phyloP scores from a whole-genome alignment of 2,113 vertebrate species.

The Marmota monax region DNA sequence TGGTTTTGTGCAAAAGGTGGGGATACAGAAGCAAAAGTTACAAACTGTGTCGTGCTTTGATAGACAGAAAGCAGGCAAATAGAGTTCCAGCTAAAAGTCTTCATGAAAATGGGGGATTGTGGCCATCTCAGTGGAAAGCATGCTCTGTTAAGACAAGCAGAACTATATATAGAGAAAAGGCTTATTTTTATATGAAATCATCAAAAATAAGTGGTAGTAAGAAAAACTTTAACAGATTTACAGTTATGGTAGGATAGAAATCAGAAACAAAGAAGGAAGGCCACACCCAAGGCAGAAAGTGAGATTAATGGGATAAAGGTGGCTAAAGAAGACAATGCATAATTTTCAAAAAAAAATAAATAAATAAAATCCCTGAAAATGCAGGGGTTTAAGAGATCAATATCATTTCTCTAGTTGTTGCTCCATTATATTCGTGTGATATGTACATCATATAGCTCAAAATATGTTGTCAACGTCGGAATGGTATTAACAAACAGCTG shows the following conservation, averaged over 20 bases:
- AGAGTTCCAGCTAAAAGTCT: accelerated
- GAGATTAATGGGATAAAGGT: neutral
- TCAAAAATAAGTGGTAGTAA: too few relatives aligned
- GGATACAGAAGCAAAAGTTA: accelerated
- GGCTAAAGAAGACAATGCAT: neutral
- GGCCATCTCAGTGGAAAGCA: neutral
- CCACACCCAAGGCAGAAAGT: neutral
- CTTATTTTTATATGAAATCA: neutral
- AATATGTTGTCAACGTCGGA: accelerated
- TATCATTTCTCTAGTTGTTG: neutral
- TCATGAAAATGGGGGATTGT: neutral
- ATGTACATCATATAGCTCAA: accelerated
- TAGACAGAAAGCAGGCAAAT: neutral
- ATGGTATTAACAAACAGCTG: neutral
- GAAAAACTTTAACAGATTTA: neutral
- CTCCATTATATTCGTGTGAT: too few relatives aligned
- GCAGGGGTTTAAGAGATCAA: neutral
- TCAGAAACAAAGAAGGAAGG: neutral
- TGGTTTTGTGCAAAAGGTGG: neutral
- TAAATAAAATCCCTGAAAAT: neutral
- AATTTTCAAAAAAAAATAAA: neutral
- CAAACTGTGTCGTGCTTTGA: accelerated
- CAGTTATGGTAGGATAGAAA: neutral
- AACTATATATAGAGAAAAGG: neutral
- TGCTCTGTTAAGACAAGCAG: neutral